Evolutionary conservation across 2,113 vertebrate species (phyloP).

Genomic region (Pheucticus melanocephalus): DNA sequence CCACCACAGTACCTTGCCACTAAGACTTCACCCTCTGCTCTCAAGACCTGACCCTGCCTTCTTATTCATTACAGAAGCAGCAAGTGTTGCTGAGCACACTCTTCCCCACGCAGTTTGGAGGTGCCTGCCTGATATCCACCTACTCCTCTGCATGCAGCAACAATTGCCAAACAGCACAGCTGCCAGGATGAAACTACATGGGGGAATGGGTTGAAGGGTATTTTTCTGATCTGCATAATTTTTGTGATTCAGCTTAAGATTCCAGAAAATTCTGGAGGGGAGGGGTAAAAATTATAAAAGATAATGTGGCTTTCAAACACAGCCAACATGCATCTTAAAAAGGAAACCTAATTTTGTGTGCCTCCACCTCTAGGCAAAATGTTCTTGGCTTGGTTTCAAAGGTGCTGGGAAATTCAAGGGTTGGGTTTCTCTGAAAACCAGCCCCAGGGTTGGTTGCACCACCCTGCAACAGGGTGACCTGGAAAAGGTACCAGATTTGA

Average conservation of each 20-base stretch:
- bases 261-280: background rate
- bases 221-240: background rate
- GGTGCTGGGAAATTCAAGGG: background rate
- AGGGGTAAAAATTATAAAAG: background rate
- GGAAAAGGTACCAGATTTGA: background rate
- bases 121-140: background rate
- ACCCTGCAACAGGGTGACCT: background rate
- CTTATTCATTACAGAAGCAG: background rate
- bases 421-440: background rate
- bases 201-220: background rate
- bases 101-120: background rate
- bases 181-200: background rate
- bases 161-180: background rate
- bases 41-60: background rate
- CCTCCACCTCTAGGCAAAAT: background rate
- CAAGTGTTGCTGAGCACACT: background rate
- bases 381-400: background rate
- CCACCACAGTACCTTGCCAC: background rate
- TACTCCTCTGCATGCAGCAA: background rate
- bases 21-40: background rate
- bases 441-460: background rate
- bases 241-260: background rate
- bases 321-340: background rate
- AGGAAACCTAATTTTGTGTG: background rate
- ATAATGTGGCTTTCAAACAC: constrained; percentile 24